Evolutionary conservation across 2,797 vertebrate genomes (phyloP), one percentile per base, ranked within the genome.

Genomic region (Cetoscarus ocellatus): DNA sequence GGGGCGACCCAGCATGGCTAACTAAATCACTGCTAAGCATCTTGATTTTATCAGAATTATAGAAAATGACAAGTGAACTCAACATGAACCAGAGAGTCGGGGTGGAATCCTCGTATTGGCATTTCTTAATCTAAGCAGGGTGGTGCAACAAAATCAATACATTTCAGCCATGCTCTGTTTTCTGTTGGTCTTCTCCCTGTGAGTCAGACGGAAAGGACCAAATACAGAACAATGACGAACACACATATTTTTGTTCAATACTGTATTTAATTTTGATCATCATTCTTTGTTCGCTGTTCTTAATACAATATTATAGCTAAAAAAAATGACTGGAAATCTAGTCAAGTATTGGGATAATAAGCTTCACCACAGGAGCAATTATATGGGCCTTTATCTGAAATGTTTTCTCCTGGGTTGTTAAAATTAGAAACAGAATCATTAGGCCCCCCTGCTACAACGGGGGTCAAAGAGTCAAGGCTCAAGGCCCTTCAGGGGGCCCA

Each of bases 61-160:
- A 86, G 88, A 93, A 94, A 93, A 94, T 93, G 93, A 94, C 93
- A 94, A 93, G 93, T 94, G 94, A 94, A 95, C 94, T 94, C 77
- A 60, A 92, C 71, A 27, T 94, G 93, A 95, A 94, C 94, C 90
- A 85, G 75, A 42, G 71, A 88, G 83, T 84, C 75, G 17, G 82
- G 70, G 84, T 87, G 87, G 88, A 91, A 92, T 92, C 88, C 84
- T 89, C 78, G 80, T 92, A 93, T 94, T 92, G 91, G 92, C 87
- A 94, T 94, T 90, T 92, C 89, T 89, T 90, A 90, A 92, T 91
- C 82, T 88, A 70, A 83, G 84, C 74, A 78, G 77, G 70, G 76
- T 70, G 79, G 86, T 81, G 90, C 91, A 77, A 82, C 83, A 79
- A 90, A 92, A 94, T 94, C 93, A 89, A 94, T 94, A 92, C 55